Conservation (phyloP, 1,140 invertebrate genomes). For the Hyposmocoma kahamanoa region DNA sequence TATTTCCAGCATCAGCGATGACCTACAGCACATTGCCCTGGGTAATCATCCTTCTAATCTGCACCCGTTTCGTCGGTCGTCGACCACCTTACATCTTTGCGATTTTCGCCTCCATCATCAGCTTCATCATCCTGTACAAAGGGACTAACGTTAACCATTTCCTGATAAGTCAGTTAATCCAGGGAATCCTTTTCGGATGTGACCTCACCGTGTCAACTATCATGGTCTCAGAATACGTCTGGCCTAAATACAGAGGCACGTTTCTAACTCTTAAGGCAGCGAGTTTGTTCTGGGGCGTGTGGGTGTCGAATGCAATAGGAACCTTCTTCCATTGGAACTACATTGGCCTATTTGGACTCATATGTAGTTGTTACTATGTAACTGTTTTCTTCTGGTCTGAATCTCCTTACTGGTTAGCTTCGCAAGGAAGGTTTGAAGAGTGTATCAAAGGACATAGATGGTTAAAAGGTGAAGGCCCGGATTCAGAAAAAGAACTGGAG, state of each 20-base stretch:
- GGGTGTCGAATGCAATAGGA: slow-evolving; percentile 28
- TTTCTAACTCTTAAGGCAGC: slow-evolving; percentile 18
- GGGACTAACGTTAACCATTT: slow-evolving; percentile 7
- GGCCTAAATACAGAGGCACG: slow-evolving; percentile 15
- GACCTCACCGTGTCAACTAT: slow-evolving; percentile 10
- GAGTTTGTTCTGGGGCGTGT: slow-evolving; percentile 26
- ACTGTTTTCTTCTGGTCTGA: slow-evolving; percentile 14
- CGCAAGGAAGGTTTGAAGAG: slow-evolving; percentile 18
- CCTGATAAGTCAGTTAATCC: slow-evolving; percentile 3
- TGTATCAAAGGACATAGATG: slow-evolving; percentile 14
- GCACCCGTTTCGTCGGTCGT: not conserved
- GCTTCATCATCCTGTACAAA: slow-evolving; percentile 2
- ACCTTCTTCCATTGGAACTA: slow-evolving; percentile 30
- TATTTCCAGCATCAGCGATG: slow-evolving; percentile 5
- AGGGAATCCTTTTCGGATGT: slow-evolving; percentile 4
- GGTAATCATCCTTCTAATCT: not conserved
- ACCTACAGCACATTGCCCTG: not conserved
- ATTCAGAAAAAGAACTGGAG: slow-evolving; percentile 17
- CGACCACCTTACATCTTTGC: not conserved
- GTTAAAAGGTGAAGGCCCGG: slow-evolving; percentile 10
- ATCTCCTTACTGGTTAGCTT: slow-evolving; percentile 22
- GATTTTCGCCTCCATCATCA: not conserved
- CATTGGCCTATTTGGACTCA: not conserved
- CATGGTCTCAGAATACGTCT: slow-evolving; percentile 16
- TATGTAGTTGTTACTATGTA: not conserved